Evolutionary conservation across 2,888 invertebrate species (phyloP), one percentile per base, ranked within the genome.

Genomic region (Flexamia atlantica): DNA sequence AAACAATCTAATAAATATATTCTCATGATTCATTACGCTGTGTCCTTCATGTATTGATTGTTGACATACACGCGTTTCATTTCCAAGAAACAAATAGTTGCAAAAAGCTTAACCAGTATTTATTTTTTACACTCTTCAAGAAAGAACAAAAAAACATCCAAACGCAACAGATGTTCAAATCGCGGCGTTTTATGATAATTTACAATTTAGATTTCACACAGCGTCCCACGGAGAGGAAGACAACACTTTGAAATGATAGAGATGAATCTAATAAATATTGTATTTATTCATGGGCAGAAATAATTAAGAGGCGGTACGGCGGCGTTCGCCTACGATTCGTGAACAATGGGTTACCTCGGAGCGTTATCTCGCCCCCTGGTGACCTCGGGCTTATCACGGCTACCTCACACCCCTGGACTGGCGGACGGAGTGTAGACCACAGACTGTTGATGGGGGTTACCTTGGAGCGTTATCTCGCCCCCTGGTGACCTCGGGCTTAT

Each of bases 181-280:
- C 64, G 28, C 64, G 30, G 30, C 64, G 64, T 1, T 12, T 64
- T 28, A 28, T 30, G 64, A 64, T 64, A 5, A 64, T 64, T 64
- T 64, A 64, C 25, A 64, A 64, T 64, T 28, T 64, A 64, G 64
- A 64, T 64, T 64, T 28, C 28, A 28, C 64, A 30, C 64, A 30
- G 64, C 64, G 17, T 36, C 70, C 70, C 70, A 70, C 70, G 20
- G 20, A 23, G 40, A 70, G 70, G 70, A 70, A 70, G 70, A 70
- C 70, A 70, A 70, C 70, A 70, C 70, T 70, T 70, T 70, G 70
- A 70, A 70, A 70, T 70, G 70, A 70, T 70, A 70, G 70, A 70
- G 70, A 70, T 70, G 70, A 70, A 70, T 40, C 70, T 70, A 70
- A 70, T 70, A 70, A 70, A 70, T 70, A 70, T 70, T 36, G 32